Conservation (phyloP, 2,113 vertebrate species). For the Myrmecophaga tridactyla region DNA sequence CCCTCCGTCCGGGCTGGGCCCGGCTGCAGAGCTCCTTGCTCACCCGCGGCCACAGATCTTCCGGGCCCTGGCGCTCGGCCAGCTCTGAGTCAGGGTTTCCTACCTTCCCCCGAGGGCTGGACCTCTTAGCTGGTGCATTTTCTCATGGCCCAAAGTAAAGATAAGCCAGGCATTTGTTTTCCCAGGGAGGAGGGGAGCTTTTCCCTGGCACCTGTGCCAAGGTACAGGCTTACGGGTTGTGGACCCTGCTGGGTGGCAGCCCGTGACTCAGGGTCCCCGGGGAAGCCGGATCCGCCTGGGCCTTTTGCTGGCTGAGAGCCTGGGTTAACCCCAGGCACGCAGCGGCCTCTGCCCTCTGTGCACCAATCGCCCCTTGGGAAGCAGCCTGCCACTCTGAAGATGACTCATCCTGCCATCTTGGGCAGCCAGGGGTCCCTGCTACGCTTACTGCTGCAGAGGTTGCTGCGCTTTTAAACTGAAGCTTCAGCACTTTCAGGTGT, state of each 20-base stretch:
- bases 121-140: not conserved
- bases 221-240: not conserved
- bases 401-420: no score
- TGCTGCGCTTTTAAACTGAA: no score
- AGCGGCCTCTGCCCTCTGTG: not conserved
- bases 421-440: no score
- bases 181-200: constrained; percentile 7
- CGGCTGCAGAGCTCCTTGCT: no score
- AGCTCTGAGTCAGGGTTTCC: not conserved
- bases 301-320: not conserved
- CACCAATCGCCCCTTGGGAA: not conserved
- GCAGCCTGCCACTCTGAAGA: no score
- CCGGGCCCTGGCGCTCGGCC: fast-evolving
- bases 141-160: not conserved
- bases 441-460: no score
- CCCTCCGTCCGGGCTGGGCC: not conserved
- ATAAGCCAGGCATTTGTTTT: constrained; percentile 9
- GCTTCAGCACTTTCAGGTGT: no score
- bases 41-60: not conserved
- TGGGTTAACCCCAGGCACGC: not conserved
- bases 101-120: fast-evolving
- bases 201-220: not conserved
- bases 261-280: not conserved
- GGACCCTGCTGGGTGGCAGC: not conserved
- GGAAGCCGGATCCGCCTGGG: not conserved